These are phyloP conservation scores for Thripadectes ignobilis DNA, from an alignment of 2,797 vertebrate genomes.

Conservation along the genomic window DNA sequence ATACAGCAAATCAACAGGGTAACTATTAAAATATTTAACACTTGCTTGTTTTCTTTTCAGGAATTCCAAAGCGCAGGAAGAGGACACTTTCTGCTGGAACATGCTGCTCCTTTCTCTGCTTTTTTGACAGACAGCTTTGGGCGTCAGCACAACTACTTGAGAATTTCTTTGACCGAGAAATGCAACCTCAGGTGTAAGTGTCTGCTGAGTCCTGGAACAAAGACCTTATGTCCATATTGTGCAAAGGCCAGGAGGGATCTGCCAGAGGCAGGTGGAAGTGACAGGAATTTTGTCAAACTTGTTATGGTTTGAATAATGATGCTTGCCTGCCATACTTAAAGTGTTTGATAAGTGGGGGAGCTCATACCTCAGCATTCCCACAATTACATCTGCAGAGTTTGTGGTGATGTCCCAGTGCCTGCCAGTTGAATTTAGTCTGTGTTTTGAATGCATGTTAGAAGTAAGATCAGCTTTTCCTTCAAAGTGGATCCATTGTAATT, in stretches of 20 bases:
- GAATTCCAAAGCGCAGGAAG: constrained; percentile 50
- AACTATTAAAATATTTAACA: not conserved
- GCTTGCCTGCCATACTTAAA: not conserved
- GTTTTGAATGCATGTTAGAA: not conserved
- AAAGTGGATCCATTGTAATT: not conserved
- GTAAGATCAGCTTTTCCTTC: not conserved
- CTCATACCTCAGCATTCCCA: not conserved
- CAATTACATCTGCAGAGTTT: accelerated
- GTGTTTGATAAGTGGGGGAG: not conserved
- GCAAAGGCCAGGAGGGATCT: not conserved
- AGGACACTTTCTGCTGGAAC: constrained; percentile 68
- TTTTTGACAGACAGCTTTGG: constrained; percentile 91
- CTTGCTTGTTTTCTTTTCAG: constrained; percentile 58
- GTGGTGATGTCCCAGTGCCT: not conserved
- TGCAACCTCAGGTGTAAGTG: constrained; percentile 97
- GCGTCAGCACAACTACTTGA: constrained; percentile 90
- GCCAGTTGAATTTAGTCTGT: not conserved
- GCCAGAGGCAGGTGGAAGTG: not conserved
- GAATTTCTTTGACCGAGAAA: constrained; percentile 95
- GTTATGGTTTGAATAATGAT: not conserved
- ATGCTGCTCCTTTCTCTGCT: constrained; percentile 83
- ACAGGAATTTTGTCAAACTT: not conserved
- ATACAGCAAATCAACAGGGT: not conserved
- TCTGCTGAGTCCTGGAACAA: not conserved
- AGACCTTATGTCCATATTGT: not conserved